Base-by-base conservation (phyloP, 2,113 vertebrate species). In the Rhabdornis inornatus region DNA sequence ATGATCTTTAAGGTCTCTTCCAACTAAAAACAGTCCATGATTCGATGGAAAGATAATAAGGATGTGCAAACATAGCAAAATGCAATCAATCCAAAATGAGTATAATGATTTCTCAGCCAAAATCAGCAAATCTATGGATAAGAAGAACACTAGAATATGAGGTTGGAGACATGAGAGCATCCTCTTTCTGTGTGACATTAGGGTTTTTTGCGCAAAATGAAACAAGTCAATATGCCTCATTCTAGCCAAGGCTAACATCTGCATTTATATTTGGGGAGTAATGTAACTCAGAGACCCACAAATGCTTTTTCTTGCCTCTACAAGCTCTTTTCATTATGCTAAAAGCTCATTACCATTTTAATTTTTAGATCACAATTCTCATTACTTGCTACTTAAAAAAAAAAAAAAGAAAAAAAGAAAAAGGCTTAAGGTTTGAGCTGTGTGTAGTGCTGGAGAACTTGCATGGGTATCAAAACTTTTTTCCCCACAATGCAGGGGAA, bases 281-380 rank as follows among this genome's bases (percentile, higher is more conserved):
- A 70, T 14, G 47, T 44, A 64, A 66, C 63, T 92, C 6, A 8
- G 76, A 96, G 80, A 91, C 77, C 72, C 89, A 92, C 22, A 89
- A 71, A 94, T 37, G 12, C 24, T 81, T 92, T 75, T 87, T 74
- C 71, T 77, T 90, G 50, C 59, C 19, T 86, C 61, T 88, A 69
- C 70, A 90, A 65, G 71, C 39, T 70, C 42, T 87, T 87, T 70
- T 90, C 76, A 72, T 88, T 57, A 88, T 20, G 55, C 64, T 94
- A 80, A 93, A 93, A 80, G 59, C 70, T 90, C 82, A 95, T 93
- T 90, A 91, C 20, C 71, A 92, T 85, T 93, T 94, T 69, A 85
- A 74, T 86, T 92, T 95, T 87, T 87, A 72, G 49, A 92, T 87
- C 59, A 72, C 0, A 1, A 77, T 83, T 88, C 45, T 94, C 90